Evolutionary conservation across 2,888 invertebrate species (phyloP).

Genomic region (Pseudoips prasinana): DNA sequence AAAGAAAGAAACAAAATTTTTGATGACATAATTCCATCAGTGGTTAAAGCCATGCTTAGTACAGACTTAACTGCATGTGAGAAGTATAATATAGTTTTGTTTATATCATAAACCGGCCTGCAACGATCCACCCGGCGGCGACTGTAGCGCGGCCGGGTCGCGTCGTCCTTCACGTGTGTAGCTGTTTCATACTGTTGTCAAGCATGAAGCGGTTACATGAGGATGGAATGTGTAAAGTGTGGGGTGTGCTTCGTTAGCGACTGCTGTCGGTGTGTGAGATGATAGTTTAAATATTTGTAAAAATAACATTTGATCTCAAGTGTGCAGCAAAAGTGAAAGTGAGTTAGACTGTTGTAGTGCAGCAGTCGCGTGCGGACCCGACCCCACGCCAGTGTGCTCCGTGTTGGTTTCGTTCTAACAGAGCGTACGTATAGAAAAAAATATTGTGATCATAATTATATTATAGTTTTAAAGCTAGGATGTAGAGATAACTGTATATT

Average conservation of each 20-base stretch:
- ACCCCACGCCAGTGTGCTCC: constrained; percentile 41
- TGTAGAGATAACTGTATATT: constrained; percentile 79
- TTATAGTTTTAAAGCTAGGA: constrained; percentile 75
- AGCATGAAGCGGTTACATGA: constrained; percentile 33
- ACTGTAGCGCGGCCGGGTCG: constrained; percentile 32
- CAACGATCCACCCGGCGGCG: constrained; percentile 32
- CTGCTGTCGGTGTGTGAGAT: constrained; percentile 71
- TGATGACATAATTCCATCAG: constrained; percentile 3
- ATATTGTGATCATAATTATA: constrained; percentile 82
- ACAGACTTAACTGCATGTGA: constrained; percentile 30
- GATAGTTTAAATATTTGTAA: constrained; percentile 75
- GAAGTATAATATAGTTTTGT: constrained; percentile 75
- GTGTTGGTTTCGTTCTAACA: constrained; percentile 56
- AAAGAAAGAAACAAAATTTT: not conserved
- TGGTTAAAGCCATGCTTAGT: constrained; percentile 14
- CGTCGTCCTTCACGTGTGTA: constrained; percentile 7
- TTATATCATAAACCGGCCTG: constrained; percentile 36
- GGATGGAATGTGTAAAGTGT: constrained; percentile 38
- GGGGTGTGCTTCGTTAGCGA: constrained; percentile 47
- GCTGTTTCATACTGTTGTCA: constrained; percentile 31
- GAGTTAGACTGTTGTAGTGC: constrained; percentile 61
- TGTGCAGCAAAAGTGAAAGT: constrained; percentile 78
- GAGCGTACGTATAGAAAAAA: constrained; percentile 73
- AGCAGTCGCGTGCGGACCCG: constrained; percentile 56
- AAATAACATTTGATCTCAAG: constrained; percentile 82